These are phyloP conservation scores for Delia radicum DNA, from an alignment of 1,140 invertebrate species.

Conservation along the genomic window DNA sequence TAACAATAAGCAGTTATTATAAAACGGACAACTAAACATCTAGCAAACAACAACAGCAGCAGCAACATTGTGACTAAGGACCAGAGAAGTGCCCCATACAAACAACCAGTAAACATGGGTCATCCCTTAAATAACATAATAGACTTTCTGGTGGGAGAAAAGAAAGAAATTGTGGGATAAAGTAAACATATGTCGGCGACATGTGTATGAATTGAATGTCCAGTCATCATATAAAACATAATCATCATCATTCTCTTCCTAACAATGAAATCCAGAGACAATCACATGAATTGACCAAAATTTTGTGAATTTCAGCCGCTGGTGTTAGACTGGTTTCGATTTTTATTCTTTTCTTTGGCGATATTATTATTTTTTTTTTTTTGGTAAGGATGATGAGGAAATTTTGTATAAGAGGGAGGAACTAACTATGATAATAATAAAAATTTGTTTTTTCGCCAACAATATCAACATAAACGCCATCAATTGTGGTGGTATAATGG, in stretches of 20 bases:
- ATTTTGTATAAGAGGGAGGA: too few relatives aligned
- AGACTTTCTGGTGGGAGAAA: not conserved
- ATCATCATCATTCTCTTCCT: not conserved
- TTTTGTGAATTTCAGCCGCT: not conserved
- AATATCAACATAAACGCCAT: too few relatives aligned
- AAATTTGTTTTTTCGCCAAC: too few relatives aligned
- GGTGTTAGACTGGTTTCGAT: not conserved
- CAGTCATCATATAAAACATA: not conserved
- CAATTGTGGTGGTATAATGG: too few relatives aligned
- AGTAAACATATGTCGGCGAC: not conserved
- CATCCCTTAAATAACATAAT: not conserved
- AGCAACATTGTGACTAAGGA: too few relatives aligned
- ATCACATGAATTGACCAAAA: not conserved
- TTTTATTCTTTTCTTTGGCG: too few relatives aligned
- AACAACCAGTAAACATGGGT: not conserved
- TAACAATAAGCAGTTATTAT: not conserved
- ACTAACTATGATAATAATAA: too few relatives aligned
- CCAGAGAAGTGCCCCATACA: not conserved
- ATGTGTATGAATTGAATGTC: not conserved
- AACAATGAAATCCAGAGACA: not conserved
- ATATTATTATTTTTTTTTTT: too few relatives aligned
- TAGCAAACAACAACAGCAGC: not conserved
- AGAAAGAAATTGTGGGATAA: not conserved
- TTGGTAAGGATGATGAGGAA: too few relatives aligned
- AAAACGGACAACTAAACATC: not conserved